A percentile compares a stretch with the other conserved stretches of the same genome.
These are phyloP conservation scores for Didymodactylos carnosus DNA, from an alignment of 2,888 invertebrate genomes.

Conservation along the genomic window DNA sequence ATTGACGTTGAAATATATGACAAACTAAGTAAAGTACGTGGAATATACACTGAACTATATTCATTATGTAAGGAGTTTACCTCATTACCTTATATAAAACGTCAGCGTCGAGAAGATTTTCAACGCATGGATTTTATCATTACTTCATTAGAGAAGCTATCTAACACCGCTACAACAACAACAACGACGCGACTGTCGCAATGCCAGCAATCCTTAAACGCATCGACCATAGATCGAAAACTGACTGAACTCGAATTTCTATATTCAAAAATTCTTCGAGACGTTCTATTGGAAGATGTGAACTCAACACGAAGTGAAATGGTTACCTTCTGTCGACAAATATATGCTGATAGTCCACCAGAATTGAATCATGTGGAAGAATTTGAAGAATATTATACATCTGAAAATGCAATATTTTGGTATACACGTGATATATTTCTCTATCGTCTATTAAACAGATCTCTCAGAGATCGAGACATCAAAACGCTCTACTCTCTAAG, in stretches of 20 bases:
- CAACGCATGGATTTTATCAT: neutral
- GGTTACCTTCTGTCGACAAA: neutral
- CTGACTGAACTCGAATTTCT: neutral
- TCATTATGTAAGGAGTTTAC: neutral
- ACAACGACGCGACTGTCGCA: neutral
- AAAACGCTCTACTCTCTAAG: neutral
- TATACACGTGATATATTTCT: neutral
- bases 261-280: neutral
- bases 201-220: neutral
- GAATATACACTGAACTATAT: neutral
- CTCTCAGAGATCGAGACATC: neutral
- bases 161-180: neutral
- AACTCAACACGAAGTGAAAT: neutral
- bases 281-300: neutral
- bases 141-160: neutral
- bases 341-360: neutral
- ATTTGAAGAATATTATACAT: neutral
- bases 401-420: neutral
- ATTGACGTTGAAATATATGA: neutral
- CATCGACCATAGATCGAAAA: neutral
- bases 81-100: neutral
- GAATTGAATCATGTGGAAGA: neutral
- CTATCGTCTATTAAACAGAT: neutral
- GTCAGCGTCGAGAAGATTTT: neutral
- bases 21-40: neutral